A percentile compares a stretch with the other conserved stretches of the same genome.
phyloP scores from a whole-genome alignment of 2,888 invertebrate genomes.

The Thalpophila matura region DNA sequence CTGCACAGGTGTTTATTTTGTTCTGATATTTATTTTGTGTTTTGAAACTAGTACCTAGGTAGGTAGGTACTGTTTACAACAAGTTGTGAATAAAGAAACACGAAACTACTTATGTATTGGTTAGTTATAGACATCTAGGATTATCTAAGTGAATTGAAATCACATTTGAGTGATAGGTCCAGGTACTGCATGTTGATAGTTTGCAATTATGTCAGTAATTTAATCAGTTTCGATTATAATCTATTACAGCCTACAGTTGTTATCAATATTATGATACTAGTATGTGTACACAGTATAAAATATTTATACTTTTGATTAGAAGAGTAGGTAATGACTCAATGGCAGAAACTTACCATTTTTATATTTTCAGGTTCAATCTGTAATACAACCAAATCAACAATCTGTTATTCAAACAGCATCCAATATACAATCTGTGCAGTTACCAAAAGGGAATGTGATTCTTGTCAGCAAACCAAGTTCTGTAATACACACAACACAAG shows the following conservation, averaged over 20 bases:
- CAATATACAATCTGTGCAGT: conserved; percentile 95
- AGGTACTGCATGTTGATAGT: conserved; percentile 37
- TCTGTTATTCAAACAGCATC: conserved; percentile 98
- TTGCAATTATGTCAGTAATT: conserved; percentile 15
- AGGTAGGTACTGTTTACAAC: conserved; percentile 41
- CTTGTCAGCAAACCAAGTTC: conserved; percentile 97
- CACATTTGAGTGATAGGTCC: conserved; percentile 5
- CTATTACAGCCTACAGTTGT: not conserved
- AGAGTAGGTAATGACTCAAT: not conserved
- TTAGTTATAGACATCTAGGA: conserved; percentile 31
- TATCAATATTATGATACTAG: conserved; percentile 1
- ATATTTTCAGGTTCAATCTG: conserved; percentile 95
- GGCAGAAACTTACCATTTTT: conserved; percentile 40
- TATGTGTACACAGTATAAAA: not conserved
- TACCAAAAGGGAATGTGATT: conserved; percentile 97
- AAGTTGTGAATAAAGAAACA: conserved; percentile 27
- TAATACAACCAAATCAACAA: conserved; percentile 98
- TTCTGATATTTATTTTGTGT: conserved; percentile 52
- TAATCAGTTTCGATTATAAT: conserved; percentile 19
- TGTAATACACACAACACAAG: conserved; percentile 97
- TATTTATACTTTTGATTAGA: not conserved
- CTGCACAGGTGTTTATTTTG: conserved; percentile 91
- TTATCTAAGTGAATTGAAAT: conserved; percentile 1
- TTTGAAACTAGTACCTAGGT: conserved; percentile 11
- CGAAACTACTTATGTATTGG: conserved; percentile 25